Conservation (phyloP, 2,888 invertebrate genomes). For the Furcula furcula region DNA sequence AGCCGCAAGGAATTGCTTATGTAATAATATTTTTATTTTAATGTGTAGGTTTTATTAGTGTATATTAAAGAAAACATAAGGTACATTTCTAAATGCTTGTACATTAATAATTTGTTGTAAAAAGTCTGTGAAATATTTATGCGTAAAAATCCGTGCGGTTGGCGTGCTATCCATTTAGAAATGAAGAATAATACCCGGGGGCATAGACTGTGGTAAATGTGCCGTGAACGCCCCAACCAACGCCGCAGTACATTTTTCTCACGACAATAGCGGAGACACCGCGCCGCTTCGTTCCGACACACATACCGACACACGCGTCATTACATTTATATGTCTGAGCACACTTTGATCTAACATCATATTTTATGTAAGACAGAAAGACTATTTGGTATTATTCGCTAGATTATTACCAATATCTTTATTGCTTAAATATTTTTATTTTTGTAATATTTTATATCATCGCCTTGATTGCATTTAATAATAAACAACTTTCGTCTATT, state of each 20-base stretch:
- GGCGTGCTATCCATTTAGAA: constrained; percentile 70
- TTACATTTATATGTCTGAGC: background rate
- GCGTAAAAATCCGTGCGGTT: constrained; percentile 60
- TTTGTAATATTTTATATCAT: too few species aligned
- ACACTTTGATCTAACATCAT: background rate
- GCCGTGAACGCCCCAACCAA: constrained; percentile 63
- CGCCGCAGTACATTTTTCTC: constrained; percentile 67
- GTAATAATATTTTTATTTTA: too few species aligned
- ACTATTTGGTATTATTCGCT: too few species aligned
- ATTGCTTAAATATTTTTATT: too few species aligned
- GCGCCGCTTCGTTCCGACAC: constrained; percentile 46
- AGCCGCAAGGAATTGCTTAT: too few species aligned
- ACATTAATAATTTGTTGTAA: constrained; percentile 35
- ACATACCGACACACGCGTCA: constrained; percentile 28
- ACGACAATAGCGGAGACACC: constrained; percentile 63
- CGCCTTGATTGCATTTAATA: too few species aligned
- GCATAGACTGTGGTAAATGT: constrained; percentile 68
- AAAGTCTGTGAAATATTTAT: constrained; percentile 47
- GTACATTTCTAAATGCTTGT: too few species aligned
- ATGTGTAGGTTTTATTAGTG: too few species aligned
- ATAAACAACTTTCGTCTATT: too few species aligned
- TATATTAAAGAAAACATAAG: too few species aligned
- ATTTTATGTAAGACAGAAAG: background rate
- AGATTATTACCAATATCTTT: too few species aligned
- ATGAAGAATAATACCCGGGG: constrained; percentile 65